These are phyloP conservation scores for Falco punctatus DNA, from an alignment of 2,113 vertebrate genomes.

Conservation along the genomic window DNA sequence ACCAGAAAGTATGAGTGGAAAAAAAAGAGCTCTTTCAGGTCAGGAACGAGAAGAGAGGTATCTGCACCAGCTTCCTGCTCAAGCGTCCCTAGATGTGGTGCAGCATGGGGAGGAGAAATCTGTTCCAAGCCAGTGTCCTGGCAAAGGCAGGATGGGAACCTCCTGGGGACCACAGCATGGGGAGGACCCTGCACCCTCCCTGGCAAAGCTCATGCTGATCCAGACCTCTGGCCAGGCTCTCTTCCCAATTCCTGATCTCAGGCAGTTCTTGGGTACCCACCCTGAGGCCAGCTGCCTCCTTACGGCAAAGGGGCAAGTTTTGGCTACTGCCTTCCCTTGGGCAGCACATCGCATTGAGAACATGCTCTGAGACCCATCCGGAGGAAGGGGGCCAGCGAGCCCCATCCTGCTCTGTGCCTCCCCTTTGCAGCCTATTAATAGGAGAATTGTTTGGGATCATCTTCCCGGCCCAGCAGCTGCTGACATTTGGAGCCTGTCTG, in stretches of 20 bases:
- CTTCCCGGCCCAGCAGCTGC: constrained; percentile 59
- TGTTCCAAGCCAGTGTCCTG: neutral
- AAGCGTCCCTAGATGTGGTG: neutral
- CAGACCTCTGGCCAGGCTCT: neutral
- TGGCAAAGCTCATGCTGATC: neutral
- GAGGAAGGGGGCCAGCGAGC: neutral
- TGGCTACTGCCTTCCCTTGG: neutral
- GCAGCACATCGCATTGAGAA: neutral
- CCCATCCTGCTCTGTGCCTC: neutral
- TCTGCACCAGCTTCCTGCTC: neutral
- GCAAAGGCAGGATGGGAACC: neutral
- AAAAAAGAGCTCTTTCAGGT: neutral
- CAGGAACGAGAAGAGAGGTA: neutral
- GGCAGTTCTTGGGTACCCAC: neutral
- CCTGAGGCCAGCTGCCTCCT: neutral
- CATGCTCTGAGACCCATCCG: neutral
- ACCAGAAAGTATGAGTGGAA: neutral
- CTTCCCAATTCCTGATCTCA: neutral
- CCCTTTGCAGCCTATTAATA: constrained; percentile 52
- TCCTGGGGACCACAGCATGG: neutral
- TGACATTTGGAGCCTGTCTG: constrained; percentile 60
- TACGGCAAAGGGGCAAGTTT: neutral
- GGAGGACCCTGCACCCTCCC: neutral
- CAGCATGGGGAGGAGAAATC: neutral
- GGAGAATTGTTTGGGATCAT: constrained; percentile 43